Percentiles rank a stretch among this genome's conserved stretches.
Conservation (phyloP, 2,113 vertebrate species). For the Pontoporia blainvillei region DNA sequence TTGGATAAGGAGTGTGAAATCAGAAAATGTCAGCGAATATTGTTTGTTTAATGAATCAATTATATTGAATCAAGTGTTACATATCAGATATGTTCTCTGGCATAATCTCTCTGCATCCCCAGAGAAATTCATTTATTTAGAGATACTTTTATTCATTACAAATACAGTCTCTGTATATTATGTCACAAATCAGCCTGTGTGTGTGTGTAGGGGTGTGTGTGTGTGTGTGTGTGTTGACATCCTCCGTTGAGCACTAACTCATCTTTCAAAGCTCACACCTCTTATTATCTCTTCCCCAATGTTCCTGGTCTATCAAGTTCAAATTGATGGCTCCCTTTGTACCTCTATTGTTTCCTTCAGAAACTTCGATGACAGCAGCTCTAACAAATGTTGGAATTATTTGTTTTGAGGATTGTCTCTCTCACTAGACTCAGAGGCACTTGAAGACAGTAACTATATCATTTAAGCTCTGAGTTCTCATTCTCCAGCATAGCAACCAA, state of each 20-base stretch:
- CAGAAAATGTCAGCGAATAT: not conserved
- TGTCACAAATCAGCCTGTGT: not conserved
- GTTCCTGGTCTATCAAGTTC: not conserved
- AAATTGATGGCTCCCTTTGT: not conserved
- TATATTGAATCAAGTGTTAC: not conserved
- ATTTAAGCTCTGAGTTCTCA: not conserved
- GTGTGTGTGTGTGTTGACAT: not conserved
- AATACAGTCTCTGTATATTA: not conserved
- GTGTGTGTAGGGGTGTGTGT: too few relatives aligned
- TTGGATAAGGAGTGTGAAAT: conserved; percentile 70
- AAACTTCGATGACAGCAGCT: not conserved
- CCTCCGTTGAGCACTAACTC: not conserved
- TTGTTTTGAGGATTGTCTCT: not conserved
- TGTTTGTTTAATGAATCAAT: conserved; percentile 30
- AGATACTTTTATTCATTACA: not conserved
- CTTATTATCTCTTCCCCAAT: not conserved
- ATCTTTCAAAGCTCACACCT: not conserved
- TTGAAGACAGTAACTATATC: not conserved
- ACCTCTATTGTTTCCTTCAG: not conserved
- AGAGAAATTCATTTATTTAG: not conserved
- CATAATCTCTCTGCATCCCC: not conserved
- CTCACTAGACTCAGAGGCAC: not conserved
- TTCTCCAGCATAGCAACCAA: not conserved
- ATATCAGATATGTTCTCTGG: not conserved
- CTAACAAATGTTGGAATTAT: not conserved